These are phyloP conservation scores for Rhodinocichla rosea DNA, from an alignment of 2,113 vertebrate species.

Conservation along the genomic window DNA sequence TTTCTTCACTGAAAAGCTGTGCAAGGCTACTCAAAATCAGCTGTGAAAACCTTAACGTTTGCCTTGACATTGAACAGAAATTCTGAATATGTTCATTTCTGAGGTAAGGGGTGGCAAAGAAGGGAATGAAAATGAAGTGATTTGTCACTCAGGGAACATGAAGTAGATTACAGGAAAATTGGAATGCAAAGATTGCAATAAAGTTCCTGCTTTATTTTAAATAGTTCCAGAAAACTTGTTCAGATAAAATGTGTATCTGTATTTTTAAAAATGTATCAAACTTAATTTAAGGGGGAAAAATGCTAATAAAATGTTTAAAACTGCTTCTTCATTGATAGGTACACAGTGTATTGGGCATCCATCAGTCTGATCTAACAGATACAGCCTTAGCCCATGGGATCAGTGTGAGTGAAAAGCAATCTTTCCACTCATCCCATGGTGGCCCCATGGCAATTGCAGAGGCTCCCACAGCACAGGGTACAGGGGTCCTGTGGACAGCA, in stretches of 20 bases:
- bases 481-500: background rate
- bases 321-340: background rate
- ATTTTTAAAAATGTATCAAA: background rate
- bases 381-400: background rate
- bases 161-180: background rate
- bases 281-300: background rate
- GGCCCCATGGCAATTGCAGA: background rate
- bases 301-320: background rate
- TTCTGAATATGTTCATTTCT: background rate
- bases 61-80: background rate
- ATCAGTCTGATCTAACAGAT: background rate
- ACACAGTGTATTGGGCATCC: background rate
- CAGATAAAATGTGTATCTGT: background rate
- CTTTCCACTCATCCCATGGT: background rate
- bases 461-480: accelerated
- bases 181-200: background rate
- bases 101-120: background rate
- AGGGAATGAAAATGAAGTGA: background rate
- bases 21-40: background rate
- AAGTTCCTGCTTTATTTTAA: background rate
- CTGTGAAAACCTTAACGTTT: background rate
- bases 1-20: background rate
- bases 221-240: background rate
- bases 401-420: background rate
- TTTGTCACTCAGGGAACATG: background rate